Evolutionary conservation across 2,797 vertebrate genomes (phyloP).

Genomic region (Pangasius macronema): DNA sequence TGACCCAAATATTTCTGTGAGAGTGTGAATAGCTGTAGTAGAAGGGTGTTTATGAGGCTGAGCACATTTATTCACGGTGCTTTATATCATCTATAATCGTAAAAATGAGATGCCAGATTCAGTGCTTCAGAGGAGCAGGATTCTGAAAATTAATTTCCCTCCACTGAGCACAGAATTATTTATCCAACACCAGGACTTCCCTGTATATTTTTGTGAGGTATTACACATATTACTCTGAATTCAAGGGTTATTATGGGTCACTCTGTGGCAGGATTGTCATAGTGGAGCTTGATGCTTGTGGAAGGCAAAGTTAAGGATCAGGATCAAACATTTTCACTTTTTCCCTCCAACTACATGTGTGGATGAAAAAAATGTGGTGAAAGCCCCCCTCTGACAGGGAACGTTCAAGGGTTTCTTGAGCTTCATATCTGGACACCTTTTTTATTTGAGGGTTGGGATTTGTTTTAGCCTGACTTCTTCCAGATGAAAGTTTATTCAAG

Average conservation of each 20-base stretch:
- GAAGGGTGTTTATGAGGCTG: slow-evolving; percentile 2
- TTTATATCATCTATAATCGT: slow-evolving; percentile 39
- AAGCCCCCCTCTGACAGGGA: slow-evolving; percentile 66
- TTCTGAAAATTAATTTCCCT: slow-evolving; percentile 44
- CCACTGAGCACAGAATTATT: slow-evolving; percentile 41
- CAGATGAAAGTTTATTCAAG: slow-evolving; percentile 78
- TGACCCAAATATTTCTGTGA: slow-evolving; percentile 46
- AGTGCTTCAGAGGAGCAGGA: slow-evolving; percentile 2
- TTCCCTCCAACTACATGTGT: slow-evolving; percentile 63
- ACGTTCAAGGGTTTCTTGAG: slow-evolving; percentile 70
- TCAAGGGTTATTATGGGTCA: slow-evolving; percentile 53
- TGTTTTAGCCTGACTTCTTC: slow-evolving; percentile 73
- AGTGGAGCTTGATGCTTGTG: slow-evolving; percentile 54
- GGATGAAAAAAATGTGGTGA: slow-evolving; percentile 50
- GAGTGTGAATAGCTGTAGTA: slow-evolving; percentile 43
- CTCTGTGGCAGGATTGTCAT: slow-evolving; percentile 52
- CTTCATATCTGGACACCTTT: slow-evolving; percentile 68
- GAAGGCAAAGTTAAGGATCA: not conserved
- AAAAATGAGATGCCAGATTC: slow-evolving; percentile 35
- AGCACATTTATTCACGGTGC: slow-evolving; percentile 19
- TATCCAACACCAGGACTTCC: slow-evolving; percentile 36
- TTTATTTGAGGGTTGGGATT: slow-evolving; percentile 64
- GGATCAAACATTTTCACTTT: slow-evolving; percentile 13
- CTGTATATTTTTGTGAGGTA: slow-evolving; percentile 49
- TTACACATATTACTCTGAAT: slow-evolving; percentile 23